These are phyloP conservation scores for Stegodyphus mimosarum DNA, from an alignment of 1,140 invertebrate species.

Conservation along the genomic window DNA sequence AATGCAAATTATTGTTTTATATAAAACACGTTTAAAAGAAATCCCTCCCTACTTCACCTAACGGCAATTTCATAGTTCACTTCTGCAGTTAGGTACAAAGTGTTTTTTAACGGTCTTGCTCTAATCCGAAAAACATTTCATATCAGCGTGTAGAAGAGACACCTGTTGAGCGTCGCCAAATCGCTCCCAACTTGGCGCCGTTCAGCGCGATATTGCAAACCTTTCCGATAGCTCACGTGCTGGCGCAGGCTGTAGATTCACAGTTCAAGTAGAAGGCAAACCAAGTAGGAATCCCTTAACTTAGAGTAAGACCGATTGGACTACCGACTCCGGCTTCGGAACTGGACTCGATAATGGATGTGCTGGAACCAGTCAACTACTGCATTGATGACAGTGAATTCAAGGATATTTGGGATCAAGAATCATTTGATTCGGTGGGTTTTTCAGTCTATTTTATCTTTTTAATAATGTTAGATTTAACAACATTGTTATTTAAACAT, in stretches of 20 bases:
- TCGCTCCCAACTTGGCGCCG: slow-evolving; percentile 5
- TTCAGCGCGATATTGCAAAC: slow-evolving; percentile 25
- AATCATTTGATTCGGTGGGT: slow-evolving; percentile 42
- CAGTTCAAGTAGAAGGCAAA: slow-evolving; percentile 36
- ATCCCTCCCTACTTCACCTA: too few relatives aligned
- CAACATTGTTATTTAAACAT: too few relatives aligned
- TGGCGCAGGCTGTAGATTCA: slow-evolving; percentile 34
- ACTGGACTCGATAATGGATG: slow-evolving; percentile 45
- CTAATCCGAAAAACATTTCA: too few relatives aligned
- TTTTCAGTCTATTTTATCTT: too few relatives aligned
- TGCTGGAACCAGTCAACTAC: slow-evolving; percentile 39
- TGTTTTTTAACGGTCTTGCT: too few relatives aligned
- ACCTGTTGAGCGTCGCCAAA: slow-evolving; percentile 44
- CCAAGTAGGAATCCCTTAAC: neutral
- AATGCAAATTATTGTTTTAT: too few relatives aligned
- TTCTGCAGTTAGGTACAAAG: too few relatives aligned
- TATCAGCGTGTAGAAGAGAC: neutral
- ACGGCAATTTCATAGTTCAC: too few relatives aligned
- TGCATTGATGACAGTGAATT: slow-evolving; percentile 33
- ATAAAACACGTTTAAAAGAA: too few relatives aligned
- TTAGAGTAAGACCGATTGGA: slow-evolving; percentile 10
- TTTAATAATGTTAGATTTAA: too few relatives aligned
- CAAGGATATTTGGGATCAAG: slow-evolving; percentile 44
- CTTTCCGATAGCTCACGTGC: slow-evolving; percentile 34
- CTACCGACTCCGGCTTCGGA: slow-evolving; percentile 31